Evolutionary conservation across 2,888 invertebrate genomes (phyloP).

Genomic region (Chrysotoxum bicinctum): DNA sequence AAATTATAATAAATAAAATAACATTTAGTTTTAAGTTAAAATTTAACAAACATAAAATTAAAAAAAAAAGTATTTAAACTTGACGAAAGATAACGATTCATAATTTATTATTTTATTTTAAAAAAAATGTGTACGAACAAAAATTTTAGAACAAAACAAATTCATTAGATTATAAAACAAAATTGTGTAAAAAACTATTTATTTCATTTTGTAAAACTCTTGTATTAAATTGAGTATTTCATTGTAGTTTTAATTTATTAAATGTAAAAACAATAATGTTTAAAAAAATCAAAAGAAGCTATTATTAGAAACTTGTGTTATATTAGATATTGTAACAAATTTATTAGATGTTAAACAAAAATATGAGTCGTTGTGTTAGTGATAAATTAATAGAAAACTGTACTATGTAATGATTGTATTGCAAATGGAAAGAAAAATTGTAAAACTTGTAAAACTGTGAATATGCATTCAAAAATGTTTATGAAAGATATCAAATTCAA

Average conservation of each 20-base stretch:
- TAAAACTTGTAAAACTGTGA: not conserved
- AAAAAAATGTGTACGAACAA: not conserved
- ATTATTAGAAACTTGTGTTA: slow-evolving; percentile 2
- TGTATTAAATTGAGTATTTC: slow-evolving; percentile 10
- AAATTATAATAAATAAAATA: slow-evolving; percentile 39
- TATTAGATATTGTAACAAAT: not conserved
- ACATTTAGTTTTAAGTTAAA: slow-evolving; percentile 14
- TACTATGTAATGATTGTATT: not conserved
- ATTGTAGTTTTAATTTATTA: not conserved
- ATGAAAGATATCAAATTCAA: not conserved
- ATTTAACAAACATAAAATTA: not conserved
- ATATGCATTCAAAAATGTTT: not conserved
- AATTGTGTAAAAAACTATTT: slow-evolving; percentile 21
- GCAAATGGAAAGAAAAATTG: not conserved
- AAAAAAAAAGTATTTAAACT: slow-evolving; percentile 13
- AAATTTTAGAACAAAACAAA: not conserved
- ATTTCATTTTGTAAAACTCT: slow-evolving; percentile 16
- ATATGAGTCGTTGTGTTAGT: slow-evolving; percentile 12
- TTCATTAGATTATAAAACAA: slow-evolving; percentile 15
- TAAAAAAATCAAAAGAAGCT: slow-evolving; percentile 2
- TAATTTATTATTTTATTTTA: slow-evolving; percentile 26
- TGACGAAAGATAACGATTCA: slow-evolving; percentile 7
- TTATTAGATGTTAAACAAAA: not conserved
- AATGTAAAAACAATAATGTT: not conserved
- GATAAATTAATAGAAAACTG: not conserved